phyloP scores from a whole-genome alignment of 1,140 invertebrate genomes.

The Trachelipus rathkii region DNA sequence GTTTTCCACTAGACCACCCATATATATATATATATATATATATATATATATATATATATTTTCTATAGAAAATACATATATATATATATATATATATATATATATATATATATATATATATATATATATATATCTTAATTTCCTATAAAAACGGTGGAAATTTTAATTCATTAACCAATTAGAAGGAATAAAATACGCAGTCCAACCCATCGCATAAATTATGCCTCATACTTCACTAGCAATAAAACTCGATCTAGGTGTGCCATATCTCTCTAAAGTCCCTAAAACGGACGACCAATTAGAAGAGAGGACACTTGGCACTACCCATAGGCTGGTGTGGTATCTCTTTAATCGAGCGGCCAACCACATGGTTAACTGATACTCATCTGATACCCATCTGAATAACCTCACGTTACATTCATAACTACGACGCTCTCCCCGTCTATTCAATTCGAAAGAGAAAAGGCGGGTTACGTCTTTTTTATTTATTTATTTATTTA shows the following conservation, averaged over 20 bases:
- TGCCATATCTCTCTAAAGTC: not conserved
- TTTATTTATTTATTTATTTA: too few relatives aligned
- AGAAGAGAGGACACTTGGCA: not conserved
- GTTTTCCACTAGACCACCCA: too few relatives aligned
- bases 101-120: not conserved
- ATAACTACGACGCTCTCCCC: not conserved
- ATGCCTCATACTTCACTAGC: not conserved
- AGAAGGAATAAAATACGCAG: not conserved
- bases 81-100: too few relatives aligned
- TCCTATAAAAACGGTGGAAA: not conserved
- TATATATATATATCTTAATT: not conserved
- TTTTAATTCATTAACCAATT: not conserved
- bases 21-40: too few relatives aligned
- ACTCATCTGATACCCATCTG: not conserved
- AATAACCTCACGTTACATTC: not conserved
- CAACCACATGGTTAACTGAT: constrained; percentile 1
- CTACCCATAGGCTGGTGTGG: not conserved
- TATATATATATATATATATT: too few relatives aligned
- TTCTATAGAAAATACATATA: too few relatives aligned
- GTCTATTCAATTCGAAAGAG: too few relatives aligned
- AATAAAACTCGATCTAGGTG: constrained; percentile 7
- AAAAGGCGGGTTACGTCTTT: too few relatives aligned
- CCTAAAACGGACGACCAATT: not conserved
- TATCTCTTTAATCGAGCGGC: constrained; percentile 1
- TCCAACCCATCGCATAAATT: not conserved